Base-by-base conservation (phyloP, 2,113 vertebrate genomes). In the Hippocampus zosterae region DNA sequence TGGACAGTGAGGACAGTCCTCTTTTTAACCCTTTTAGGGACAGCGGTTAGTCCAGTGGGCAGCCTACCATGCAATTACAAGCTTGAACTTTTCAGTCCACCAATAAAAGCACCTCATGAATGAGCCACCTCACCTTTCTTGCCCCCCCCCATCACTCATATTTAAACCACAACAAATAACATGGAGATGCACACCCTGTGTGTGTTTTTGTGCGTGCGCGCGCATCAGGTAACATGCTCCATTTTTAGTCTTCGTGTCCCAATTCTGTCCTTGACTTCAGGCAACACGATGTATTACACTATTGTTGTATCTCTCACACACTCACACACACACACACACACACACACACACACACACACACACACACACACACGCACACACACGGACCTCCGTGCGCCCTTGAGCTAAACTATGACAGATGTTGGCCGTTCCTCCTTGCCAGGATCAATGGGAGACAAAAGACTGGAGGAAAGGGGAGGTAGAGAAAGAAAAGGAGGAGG, bases 181-280 rank as follows among this genome's bases (percentile, higher is more conserved):
- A 41, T 64, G 21, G 33, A 37, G 33, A 37, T n/a, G 12, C 62
- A 5, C 41, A 21, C 40, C 11, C 19, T 11, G 16, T 11, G 6
- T 19, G 37, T n/a, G 62, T 44, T 29, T 29, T 3, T 29, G 29
- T 29, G n/a, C 25, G 62, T 53, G 48, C 56, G 65, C 18, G 23
- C 67, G 56, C 74, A 82, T 76, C 77, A 72, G 76, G 74, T 74
- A 83, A 61, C 4, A 65, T 16, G 55, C 82, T 86, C 85, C 90
- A 91, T 87, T 91, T 93, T 86, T 90, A 91, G 88, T 60, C 37
- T 73, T 59, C 69, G 63, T 71, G 88, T 87, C 88, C 91, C 87
- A 71, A 74, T 90, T 90, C 89, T 91, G 89, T 91, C 91, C 89
- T 91, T 90, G 87, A 59, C 50, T 81, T 83, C 79, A 80, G 80